Evolutionary conservation across 2,888 invertebrate genomes (phyloP).

Genomic region (Ectemnius lituratus): DNA sequence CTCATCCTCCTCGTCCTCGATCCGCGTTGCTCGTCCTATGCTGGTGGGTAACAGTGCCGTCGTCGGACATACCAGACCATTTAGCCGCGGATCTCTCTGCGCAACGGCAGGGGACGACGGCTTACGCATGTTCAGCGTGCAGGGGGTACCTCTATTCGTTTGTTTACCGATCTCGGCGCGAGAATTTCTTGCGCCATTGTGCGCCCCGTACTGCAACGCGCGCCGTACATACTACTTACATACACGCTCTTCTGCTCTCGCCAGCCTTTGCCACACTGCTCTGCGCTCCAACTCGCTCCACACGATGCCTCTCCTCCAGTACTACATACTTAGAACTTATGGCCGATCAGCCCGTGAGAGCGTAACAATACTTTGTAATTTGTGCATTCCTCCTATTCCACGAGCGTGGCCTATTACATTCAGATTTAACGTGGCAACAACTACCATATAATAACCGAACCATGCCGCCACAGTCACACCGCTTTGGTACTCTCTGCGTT

Average conservation of each 20-base stretch:
- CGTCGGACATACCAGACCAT: slow-evolving; percentile 49
- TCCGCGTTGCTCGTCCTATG: slow-evolving; percentile 33
- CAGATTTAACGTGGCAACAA: slow-evolving; percentile 6
- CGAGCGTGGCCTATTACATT: slow-evolving; percentile 1
- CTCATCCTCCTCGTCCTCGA: slow-evolving; percentile 23
- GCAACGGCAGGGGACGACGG: slow-evolving; percentile 35
- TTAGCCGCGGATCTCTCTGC: slow-evolving; percentile 53
- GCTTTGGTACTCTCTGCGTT: not conserved
- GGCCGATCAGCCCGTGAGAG: slow-evolving; percentile 15
- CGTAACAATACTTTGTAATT: slow-evolving; percentile 1
- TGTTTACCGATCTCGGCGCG: slow-evolving; percentile 49
- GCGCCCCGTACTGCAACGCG: slow-evolving; percentile 19
- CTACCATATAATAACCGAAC: slow-evolving; percentile 7
- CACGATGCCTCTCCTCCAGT: not conserved
- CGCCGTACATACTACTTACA: slow-evolving; percentile 18
- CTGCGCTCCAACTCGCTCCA: too few relatives aligned
- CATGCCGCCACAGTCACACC: not conserved
- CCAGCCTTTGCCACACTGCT: too few relatives aligned
- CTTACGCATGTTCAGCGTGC: slow-evolving; percentile 50
- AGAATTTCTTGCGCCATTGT: slow-evolving; percentile 56
- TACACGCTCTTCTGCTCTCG: slow-evolving; percentile 6
- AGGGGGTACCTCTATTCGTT: slow-evolving; percentile 46
- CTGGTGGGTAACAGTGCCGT: not conserved
- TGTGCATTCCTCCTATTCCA: slow-evolving; percentile 17
- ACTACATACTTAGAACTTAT: slow-evolving; percentile 7